Percentiles rank a stretch among this genome's conserved stretches.
Conservation (phyloP, 2,888 invertebrate species). For the Agrenia bidenticulata region DNA sequence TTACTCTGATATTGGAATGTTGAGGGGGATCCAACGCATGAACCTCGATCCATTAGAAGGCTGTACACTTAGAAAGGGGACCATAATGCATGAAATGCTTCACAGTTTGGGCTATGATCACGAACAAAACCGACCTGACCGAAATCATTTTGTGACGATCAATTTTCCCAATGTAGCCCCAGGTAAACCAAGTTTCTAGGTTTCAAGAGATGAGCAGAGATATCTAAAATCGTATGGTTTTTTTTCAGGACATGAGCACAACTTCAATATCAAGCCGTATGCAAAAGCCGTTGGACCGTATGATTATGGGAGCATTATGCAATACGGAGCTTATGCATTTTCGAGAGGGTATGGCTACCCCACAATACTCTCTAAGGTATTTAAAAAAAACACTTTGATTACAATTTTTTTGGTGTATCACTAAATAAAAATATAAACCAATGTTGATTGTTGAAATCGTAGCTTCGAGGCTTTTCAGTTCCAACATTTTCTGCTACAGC, state of each 20-base stretch:
- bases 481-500: neutral
- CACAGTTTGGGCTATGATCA: slow-evolving; percentile 13
- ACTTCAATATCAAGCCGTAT: slow-evolving; percentile 1
- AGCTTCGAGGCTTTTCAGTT: neutral
- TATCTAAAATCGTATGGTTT: neutral
- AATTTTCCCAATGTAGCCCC: neutral
- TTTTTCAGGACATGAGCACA: neutral
- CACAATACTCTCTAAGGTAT: slow-evolving; percentile 1
- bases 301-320: slow-evolving; percentile 1
- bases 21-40: neutral
- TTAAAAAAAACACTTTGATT: too few relatives aligned
- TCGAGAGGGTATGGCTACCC: neutral
- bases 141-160: neutral
- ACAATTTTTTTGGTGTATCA: too few relatives aligned
- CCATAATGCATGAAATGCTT: slow-evolving; percentile 12
- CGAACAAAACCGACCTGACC: slow-evolving; percentile 3
- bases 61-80: neutral
- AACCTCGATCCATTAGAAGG: neutral
- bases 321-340: neutral
- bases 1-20: slow-evolving; percentile 5
- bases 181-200: neutral
- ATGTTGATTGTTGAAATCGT: neutral
- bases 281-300: slow-evolving; percentile 7
- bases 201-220: neutral
- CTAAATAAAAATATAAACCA: too few relatives aligned